Conservation (phyloP, 2,888 invertebrate species). For the Drosophila tanythrix region DNA sequence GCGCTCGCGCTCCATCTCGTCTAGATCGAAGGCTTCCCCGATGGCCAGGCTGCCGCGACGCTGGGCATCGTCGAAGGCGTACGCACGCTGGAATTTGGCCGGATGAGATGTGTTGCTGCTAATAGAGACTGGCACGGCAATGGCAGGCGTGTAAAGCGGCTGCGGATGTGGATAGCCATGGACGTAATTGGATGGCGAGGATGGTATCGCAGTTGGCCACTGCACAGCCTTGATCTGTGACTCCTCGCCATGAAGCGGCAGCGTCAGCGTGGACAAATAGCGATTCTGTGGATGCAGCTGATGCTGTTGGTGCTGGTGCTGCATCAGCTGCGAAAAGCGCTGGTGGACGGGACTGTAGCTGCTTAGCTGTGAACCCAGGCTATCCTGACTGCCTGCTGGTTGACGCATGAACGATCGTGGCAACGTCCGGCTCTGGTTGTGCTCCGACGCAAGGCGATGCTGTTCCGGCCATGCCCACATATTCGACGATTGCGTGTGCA, state of each 20-base stretch:
- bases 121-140: conserved; percentile 17
- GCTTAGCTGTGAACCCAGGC: conserved; percentile 65
- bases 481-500: conserved; percentile 72
- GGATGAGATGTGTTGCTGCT: conserved; percentile 24
- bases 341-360: conserved; percentile 58
- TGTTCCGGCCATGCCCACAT: conserved; percentile 68
- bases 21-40: conserved; percentile 83
- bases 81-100: conserved; percentile 80
- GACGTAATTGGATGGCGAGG: conserved; percentile 83
- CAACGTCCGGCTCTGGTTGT: conserved; percentile 82
- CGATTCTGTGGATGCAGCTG: conserved; percentile 66
- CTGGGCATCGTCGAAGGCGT: conserved; percentile 81
- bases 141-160: conserved; percentile 57
- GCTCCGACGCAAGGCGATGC: conserved; percentile 57
- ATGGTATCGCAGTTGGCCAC: conserved; percentile 84
- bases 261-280: conserved; percentile 65
- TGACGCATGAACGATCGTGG: conserved; percentile 83
- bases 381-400: conserved; percentile 73
- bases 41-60: conserved; percentile 66
- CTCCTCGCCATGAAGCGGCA: conserved; percentile 1
- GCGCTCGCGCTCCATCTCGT: conserved; percentile 84
- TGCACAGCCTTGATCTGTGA: conserved; percentile 65
- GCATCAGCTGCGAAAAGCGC: conserved; percentile 60
- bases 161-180: conserved; percentile 62
- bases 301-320: conserved; percentile 49